Evolutionary conservation across 2,888 invertebrate genomes (phyloP), one percentile per base, ranked within the genome.

Genomic region (Yponomeuta sedellus): DNA sequence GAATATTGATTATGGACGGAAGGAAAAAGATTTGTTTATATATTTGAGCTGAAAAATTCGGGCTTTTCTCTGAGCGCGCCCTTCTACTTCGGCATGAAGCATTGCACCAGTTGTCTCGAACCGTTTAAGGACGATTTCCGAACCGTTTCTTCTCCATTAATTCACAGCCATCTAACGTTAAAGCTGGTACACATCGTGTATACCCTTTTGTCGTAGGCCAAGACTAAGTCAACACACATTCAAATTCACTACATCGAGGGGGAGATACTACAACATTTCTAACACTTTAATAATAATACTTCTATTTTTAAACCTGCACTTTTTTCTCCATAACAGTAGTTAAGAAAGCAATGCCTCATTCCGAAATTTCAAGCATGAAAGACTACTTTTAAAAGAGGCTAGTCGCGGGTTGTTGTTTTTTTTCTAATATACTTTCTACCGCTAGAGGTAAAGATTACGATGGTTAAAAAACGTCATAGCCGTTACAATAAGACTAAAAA

Each of bases 1-100:
- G 81, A 81, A 77, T 76, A 40, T 59, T 78, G 74, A 72, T 22
- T 72, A 74, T 89, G 90, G 90, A 91, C 90, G 90, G 90, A 91
- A 89, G 88, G 87, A 81, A 83, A 80, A 64, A 59, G 72, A 77
- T 77, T 75, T 79, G 71, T 64, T 73, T 16, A 52, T 4, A 52
- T 52, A 52, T 52, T 86, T 88, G 88, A 88, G 87, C 87, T 77
- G 11, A 81, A 86, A 72, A 70, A 74, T 72, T 73, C 69, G 73
- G 78, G 75, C 75, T 66, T 72, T 62, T 69, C 71, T 68, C 67
- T 70, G 69, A 75, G 73, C 74, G 68, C 67, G 67, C 66, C 67
- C 56, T 64, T 66, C 40, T 12, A 56, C 11, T 16, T 16, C 64
- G 64, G 57, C 5, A 25, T 66, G 78, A 78, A 76, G 81, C 81